phyloP scores from a whole-genome alignment of 2,113 vertebrate species.

The Phoenicopterus ruber region DNA sequence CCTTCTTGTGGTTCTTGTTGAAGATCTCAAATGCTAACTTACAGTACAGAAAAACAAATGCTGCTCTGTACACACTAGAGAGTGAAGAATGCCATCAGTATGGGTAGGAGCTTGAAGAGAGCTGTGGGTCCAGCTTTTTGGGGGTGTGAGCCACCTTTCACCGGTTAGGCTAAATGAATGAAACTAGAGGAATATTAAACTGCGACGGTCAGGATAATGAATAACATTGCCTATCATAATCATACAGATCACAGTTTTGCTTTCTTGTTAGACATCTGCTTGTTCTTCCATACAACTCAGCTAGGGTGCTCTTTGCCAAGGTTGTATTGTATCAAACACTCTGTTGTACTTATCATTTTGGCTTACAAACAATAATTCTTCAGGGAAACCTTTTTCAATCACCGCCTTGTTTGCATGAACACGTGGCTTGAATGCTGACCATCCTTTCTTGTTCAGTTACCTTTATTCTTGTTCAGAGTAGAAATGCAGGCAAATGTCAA shows the following conservation, averaged over 20 bases:
- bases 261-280: neutral
- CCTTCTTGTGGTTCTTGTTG: neutral
- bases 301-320: neutral
- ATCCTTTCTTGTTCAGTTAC: neutral
- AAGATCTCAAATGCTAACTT: neutral
- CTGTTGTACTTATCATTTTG: neutral
- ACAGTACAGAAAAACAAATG: neutral
- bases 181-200: neutral
- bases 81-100: neutral
- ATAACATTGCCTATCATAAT: neutral
- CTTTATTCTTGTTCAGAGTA: neutral
- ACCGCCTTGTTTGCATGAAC: neutral
- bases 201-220: neutral
- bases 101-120: neutral
- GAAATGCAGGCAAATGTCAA: neutral
- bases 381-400: neutral
- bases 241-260: neutral
- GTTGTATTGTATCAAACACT: neutral
- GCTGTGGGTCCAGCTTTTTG: neutral
- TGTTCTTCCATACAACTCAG: neutral
- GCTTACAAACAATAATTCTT: neutral
- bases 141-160: neutral
- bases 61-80: neutral
- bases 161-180: neutral
- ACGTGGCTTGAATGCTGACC: neutral